Base-by-base conservation (phyloP, 2,113 vertebrate genomes). In the Plotosus lineatus region DNA sequence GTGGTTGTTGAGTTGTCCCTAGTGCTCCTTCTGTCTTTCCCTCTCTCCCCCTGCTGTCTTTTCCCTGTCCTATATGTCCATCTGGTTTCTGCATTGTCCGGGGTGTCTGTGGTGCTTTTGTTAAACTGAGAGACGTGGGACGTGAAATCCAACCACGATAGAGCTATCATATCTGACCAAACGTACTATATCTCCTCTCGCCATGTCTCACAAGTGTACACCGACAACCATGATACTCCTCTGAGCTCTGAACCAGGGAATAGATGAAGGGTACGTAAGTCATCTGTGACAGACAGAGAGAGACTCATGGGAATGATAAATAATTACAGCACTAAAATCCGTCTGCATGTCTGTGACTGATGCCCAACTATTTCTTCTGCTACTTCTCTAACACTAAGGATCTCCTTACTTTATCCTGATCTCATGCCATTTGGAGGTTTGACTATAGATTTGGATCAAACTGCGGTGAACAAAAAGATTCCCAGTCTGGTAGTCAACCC, bases 31-130 rank as follows among this genome's bases (percentile, higher is more conserved):
- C 26, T 72, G 17, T 80, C 38, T 58, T 6, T 50, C 28, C 50
- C 53, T 50, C 53, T 73, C 68, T 73, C 28, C 21, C 23, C 6
- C 33, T 42, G 65, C 31, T 17, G 33, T 68, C 28, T 56, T 14
- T 38, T 21, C 46, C 33, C 31, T 60, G 19, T 66, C 69, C 48
- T 7, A n/a, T 36, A 46, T 21, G n/a, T 65, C 38, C 86, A 86
- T 92, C 91, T 92, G 91, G 86, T 92, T 90, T 88, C 85, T 83
- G 79, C 88, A 89, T 92, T 88, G 81, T 85, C 86, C 72, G 58
- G 82, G 79, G 82, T 87, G 81, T 81, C 87, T 23, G 85, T 21
- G 83, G 55, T 82, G 85, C 86, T 77, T 38, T 88, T 90, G 84
- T 88, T 87, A 89, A 89, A 86, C 69, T 81, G 77, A 81, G 83